These are phyloP conservation scores for Lepidostoma basale DNA, from an alignment of 1,140 invertebrate genomes.

Conservation along the genomic window DNA sequence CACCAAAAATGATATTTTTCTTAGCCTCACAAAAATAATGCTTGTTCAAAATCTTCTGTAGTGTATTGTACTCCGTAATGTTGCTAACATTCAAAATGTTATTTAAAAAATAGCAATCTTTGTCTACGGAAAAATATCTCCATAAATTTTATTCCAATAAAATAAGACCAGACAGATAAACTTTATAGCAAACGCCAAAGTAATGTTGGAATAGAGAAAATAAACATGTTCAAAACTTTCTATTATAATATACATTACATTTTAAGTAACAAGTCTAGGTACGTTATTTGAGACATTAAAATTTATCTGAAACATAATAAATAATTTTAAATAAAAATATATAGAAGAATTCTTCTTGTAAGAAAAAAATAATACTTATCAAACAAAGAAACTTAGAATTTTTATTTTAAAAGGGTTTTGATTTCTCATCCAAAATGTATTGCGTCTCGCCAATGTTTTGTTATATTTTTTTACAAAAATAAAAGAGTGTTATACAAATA, in stretches of 20 bases:
- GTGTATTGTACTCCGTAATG: constrained; percentile 16
- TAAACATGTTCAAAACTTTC: constrained; percentile 39
- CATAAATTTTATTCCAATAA: constrained; percentile 23
- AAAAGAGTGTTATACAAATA: too few relatives aligned
- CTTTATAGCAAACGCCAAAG: constrained; percentile 42
- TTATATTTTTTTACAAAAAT: too few relatives aligned
- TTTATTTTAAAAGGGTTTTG: too few relatives aligned
- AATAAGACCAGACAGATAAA: constrained; percentile 44
- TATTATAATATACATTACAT: constrained; percentile 40
- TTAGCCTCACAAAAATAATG: constrained; percentile 26
- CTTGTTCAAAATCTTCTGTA: constrained; percentile 39
- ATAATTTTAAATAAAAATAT: constrained; percentile 29
- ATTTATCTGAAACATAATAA: constrained; percentile 34
- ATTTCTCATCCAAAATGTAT: too few relatives aligned
- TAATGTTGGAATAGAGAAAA: constrained; percentile 46
- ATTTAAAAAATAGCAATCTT: constrained; percentile 26
- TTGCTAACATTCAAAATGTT: constrained; percentile 24
- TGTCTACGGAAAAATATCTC: constrained; percentile 19
- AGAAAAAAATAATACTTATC: not conserved
- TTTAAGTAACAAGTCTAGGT: constrained; percentile 41
- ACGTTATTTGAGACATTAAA: constrained; percentile 26
- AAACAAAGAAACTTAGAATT: too few relatives aligned
- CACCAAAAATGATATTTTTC: constrained; percentile 11
- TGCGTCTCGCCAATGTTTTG: too few relatives aligned
- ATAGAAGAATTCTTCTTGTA: not conserved